Base-by-base conservation (phyloP, 2,797 vertebrate genomes). In the Coracias cyanogaster region DNA sequence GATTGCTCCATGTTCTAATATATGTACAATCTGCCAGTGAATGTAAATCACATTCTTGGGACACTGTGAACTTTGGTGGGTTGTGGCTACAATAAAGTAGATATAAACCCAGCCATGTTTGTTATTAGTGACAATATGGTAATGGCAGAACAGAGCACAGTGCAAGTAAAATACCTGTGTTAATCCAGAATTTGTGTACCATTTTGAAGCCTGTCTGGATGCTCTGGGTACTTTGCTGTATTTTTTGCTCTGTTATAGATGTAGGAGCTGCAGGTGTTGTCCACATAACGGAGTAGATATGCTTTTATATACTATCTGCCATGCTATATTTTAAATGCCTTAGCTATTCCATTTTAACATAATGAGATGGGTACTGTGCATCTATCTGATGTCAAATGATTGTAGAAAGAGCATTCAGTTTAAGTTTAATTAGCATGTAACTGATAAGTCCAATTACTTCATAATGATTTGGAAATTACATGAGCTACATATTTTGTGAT, bases 351-450 rank as follows among this genome's bases (percentile, higher is more conserved):
- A 70, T 94, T 96, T 93, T 54, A 21, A 78, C 22, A 18, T 95
- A 91, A 93, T 96, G 89, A 97, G 73, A 96, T 95, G 95, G 94
- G 80, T 81, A 91, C 69, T 1, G 2, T 87, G 58, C 82, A 94
- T 96, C 96, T 96, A 66, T 87, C 73, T 5, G 25, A 94, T 96
- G 73, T 76, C 94, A 94, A 81, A 17, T 96, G 97, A 97, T 97
- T 96, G 95, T 71, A 97, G 76, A 96, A 95, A 95, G 58, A 96
- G 74, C 9, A 31, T 87, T 97, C 88, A 82, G 61, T 48, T 49
- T 65, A 93, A 67, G 90, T 95, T 97, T 97, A 98, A 98, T 97
- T 97, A 97, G 86, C 94, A 95, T 97, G 95, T 92, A 88, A 97
- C 80, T 96, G 94, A 97, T 97, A 97, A 98, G 88, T 91, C 82